Conservation (phyloP, 1,140 invertebrate genomes). For the Muscidifurax raptorellus region DNA sequence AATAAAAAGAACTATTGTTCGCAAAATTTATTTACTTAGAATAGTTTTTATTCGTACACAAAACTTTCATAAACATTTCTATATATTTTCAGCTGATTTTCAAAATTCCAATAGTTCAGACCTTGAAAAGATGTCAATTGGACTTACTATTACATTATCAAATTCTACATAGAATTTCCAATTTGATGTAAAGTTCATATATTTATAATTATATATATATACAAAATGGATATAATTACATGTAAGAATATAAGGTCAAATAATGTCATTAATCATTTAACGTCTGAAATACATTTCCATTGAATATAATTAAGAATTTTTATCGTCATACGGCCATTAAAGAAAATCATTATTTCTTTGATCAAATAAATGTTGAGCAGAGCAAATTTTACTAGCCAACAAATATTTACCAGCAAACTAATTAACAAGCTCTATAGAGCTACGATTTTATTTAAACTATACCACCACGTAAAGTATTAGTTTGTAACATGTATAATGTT, state of each 20-base stretch:
- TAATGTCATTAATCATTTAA: background rate
- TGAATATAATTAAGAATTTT: background rate
- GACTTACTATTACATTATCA: background rate
- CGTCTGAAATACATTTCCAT: background rate
- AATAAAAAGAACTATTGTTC: slow-evolving; percentile 43
- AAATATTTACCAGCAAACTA: background rate
- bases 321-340: no score
- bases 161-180: background rate
- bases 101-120: background rate
- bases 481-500: background rate
- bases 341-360: no score
- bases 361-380: background rate
- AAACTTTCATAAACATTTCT: slow-evolving; percentile 24
- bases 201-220: slow-evolving; percentile 54
- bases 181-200: slow-evolving; percentile 39
- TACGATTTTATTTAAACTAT: background rate
- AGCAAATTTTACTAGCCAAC: background rate
- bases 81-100: slow-evolving; percentile 7
- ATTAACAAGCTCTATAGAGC: background rate
- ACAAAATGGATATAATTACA: slow-evolving; percentile 49
- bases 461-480: background rate
- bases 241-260: slow-evolving; percentile 16
- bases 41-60: slow-evolving; percentile 33
- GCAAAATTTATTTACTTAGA: slow-evolving; percentile 40
- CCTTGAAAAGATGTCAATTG: background rate